phyloP scores from a whole-genome alignment of 2,888 invertebrate genomes.

The Acrobasis consociella region DNA sequence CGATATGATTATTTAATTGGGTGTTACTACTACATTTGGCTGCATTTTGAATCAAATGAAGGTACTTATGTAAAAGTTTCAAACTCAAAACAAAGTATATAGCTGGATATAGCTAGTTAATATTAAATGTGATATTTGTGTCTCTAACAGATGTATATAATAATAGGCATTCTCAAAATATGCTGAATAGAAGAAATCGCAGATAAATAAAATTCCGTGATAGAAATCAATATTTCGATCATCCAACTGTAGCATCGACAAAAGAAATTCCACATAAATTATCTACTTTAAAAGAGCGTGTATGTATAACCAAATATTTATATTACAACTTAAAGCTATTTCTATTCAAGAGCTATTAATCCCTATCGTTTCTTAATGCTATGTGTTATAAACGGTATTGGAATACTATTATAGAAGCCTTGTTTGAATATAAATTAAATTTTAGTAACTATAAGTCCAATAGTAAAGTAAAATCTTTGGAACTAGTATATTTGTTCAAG shows the following conservation, averaged over 20 bases:
- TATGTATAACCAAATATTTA: conserved; percentile 55
- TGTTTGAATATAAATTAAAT: conserved; percentile 62
- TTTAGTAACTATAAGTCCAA: conserved; percentile 54
- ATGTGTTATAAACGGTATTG: conserved; percentile 51
- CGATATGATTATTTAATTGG: no score
- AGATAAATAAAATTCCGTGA: conserved; percentile 56
- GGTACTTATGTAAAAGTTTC: no score
- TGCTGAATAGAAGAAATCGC: conserved; percentile 44
- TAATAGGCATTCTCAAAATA: neutral
- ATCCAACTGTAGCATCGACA: conserved; percentile 46
- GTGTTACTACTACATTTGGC: neutral
- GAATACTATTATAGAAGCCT: conserved; percentile 55
- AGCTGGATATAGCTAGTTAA: neutral
- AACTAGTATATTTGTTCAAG: conserved; percentile 20
- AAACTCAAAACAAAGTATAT: no score
- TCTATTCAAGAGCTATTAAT: conserved; percentile 67
- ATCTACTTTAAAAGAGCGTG: conserved; percentile 52
- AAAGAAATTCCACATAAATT: conserved; percentile 54
- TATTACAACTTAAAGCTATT: conserved; percentile 57
- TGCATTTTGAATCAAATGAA: no score
- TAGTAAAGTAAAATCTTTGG: conserved; percentile 10
- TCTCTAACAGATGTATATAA: neutral
- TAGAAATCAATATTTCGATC: conserved; percentile 58
- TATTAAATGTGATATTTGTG: neutral
- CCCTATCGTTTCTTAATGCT: conserved; percentile 53